Evolutionary conservation across 2,888 invertebrate genomes (phyloP), one percentile per base, ranked within the genome.

Genomic region (Villa cingulata): DNA sequence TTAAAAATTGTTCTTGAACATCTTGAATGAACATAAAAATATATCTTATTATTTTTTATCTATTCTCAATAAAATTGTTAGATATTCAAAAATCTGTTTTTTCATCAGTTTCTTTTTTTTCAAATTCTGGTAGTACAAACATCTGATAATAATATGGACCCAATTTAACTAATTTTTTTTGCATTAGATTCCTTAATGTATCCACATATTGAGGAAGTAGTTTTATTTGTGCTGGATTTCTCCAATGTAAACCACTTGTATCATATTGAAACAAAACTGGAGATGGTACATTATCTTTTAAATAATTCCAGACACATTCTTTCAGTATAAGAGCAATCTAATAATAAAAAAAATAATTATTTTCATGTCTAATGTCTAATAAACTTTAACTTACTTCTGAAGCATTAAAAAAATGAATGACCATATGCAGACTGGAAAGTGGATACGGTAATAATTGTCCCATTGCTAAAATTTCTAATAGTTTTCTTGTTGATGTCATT

Each of bases 271-370:
- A 90, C 12, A 87, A 66, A 0, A 85, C 83, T 0, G 90, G 90
- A 0, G 89, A 85, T 1, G 90, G 90, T 19, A 90, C 86, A 62
- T 90, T 80, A 61, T 90, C 90, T 54, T 87, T 78, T 65, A 91
- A 82, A 62, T 89, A 92, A 58, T 82, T 83, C 90, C 91, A 92
- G 48, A 92, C 75, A 59, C 87, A 87, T 61, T 91, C 90, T 43
- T 85, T 76, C 54, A 92, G 66, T 46, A 92, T 74, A 56, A 83
- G 77, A 5, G 84, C 84, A 53, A 88, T 80, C 86, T 68, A 81
- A 62, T 48, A 70, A 62, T 48, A 20, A 38, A 43, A 36, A 16
- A 7, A 16, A 36, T 2, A 36, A 23, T 23, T 23, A 7, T 23
- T 4, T 23, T 4, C 7, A 23, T 23, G 7, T 23, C n/a, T 23